phyloP scores from a whole-genome alignment of 2,797 vertebrate species.

The Ctenopoma multispine region DNA sequence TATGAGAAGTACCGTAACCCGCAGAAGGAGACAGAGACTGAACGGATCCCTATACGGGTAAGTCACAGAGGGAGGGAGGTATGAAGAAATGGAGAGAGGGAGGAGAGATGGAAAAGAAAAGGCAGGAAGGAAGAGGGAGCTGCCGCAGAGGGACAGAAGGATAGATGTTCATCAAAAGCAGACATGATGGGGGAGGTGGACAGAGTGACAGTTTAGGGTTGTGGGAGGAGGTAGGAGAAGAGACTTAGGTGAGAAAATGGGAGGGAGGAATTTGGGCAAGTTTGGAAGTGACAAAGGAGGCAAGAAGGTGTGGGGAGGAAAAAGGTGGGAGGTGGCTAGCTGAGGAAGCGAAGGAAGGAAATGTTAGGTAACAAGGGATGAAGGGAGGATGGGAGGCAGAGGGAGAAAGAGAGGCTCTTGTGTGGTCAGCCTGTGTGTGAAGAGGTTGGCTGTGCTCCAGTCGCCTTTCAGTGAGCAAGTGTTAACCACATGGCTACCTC shows the following conservation, averaged over 20 bases:
- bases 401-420: slow-evolving; percentile 82
- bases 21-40: slow-evolving; percentile 94
- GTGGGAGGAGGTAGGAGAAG: slow-evolving; percentile 53
- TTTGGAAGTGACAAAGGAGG: slow-evolving; percentile 56
- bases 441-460: slow-evolving; percentile 83
- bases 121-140: slow-evolving; percentile 28
- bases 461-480: slow-evolving; percentile 83
- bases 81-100: slow-evolving; percentile 1
- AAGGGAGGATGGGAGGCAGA: slow-evolving; percentile 77
- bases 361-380: slow-evolving; percentile 79
- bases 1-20: slow-evolving; percentile 98
- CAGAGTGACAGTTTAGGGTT: slow-evolving; percentile 62
- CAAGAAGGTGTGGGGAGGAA: slow-evolving; percentile 43
- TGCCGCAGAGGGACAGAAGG: slow-evolving; percentile 31
- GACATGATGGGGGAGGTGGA: slow-evolving; percentile 58
- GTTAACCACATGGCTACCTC: slow-evolving; percentile 82
- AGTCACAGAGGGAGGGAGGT: slow-evolving; percentile 63
- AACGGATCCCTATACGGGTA: slow-evolving; percentile 93
- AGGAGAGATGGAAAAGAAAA: slow-evolving; percentile 29
- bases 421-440: slow-evolving; percentile 84
- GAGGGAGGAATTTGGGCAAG: slow-evolving; percentile 51
- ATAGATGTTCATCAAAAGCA: slow-evolving; percentile 60
- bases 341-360: slow-evolving; percentile 72
- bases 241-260: slow-evolving; percentile 63
- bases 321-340: slow-evolving; percentile 52